Percentiles rank a stretch among this genome's conserved stretches.
These are phyloP conservation scores for Eidolon helvum DNA, from an alignment of 2,113 vertebrate species.

Conservation along the genomic window DNA sequence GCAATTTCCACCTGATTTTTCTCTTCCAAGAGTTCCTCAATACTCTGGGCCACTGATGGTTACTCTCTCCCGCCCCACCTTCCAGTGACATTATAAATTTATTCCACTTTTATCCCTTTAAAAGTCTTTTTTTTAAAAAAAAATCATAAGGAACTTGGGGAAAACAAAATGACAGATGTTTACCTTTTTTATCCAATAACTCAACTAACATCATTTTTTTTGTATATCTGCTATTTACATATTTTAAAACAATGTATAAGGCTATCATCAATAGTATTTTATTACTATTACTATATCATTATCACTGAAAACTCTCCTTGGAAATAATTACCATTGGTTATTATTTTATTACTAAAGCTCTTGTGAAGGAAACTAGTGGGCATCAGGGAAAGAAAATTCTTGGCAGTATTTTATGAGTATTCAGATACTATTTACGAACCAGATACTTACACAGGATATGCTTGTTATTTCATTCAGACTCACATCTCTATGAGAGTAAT, in stretches of 20 bases:
- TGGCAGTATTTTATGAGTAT: background rate
- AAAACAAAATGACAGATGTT: background rate
- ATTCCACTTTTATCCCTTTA: background rate
- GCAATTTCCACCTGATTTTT: background rate
- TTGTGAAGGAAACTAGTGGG: background rate
- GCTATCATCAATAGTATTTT: background rate
- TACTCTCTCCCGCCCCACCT: background rate
- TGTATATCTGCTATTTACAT: background rate
- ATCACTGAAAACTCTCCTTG: background rate
- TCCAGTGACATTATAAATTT: background rate
- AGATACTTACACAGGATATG: background rate
- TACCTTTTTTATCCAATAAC: background rate
- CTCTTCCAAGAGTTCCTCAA: background rate
- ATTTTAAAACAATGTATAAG: background rate
- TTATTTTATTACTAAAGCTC: constrained; percentile 1
- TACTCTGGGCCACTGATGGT: background rate
- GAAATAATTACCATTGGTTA: background rate
- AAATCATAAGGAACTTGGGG: background rate
- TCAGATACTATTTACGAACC: background rate
- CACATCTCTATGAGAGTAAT: background rate
- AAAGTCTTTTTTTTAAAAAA: background rate
- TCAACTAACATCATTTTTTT: background rate
- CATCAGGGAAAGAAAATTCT: background rate
- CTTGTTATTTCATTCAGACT: background rate
- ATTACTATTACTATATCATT: background rate